Evolutionary conservation across 2,888 invertebrate species (phyloP), one percentile per base, ranked within the genome.

Genomic region (Drosophila histrio): DNA sequence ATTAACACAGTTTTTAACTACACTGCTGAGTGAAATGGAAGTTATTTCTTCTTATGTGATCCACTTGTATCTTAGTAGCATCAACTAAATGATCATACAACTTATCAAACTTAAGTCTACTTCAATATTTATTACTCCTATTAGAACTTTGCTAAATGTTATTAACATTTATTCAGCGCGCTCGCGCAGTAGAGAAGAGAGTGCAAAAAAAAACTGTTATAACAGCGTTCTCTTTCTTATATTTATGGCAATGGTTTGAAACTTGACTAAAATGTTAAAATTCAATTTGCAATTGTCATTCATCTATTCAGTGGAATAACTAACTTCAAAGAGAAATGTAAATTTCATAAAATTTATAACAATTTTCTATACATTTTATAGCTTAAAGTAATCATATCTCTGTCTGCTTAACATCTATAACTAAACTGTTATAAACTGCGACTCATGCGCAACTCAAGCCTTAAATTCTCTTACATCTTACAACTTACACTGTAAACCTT

Each of bases 71-170:
- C 5, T 9, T 0, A 11, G 4, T 38, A 19, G 7, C 15, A 15
- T 4, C 2, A 9, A 15, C 19, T 1, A 26, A 38, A 9, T 28
- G 50, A 52, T 52, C 50, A 26, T 8, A 26, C 6, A 9, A 9
- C 3, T 49, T 11, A 1, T 11, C 9, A 9, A 13, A 22, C 8
- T n/a, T 39, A 22, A n/a, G 4, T 6, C 7, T 26, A 0, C 36
- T 17, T 15, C 19, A 8, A n/a, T 11, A 30, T 11, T 43, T 6
- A 30, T 11, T 43, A 3, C n/a, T 6, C 1, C n/a, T n/a, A 17
- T n/a, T 52, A 38, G 52, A 19, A 59, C 77, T 60, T 15, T 65
- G 41, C 64, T 49, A 53, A 75, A 70, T 75, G 73, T 67, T 67
- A 47, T 19, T 47, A 47, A 28, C 57, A 47, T 41, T 59, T 41